phyloP scores from a whole-genome alignment of 2,888 invertebrate genomes.

The Automeris io region DNA sequence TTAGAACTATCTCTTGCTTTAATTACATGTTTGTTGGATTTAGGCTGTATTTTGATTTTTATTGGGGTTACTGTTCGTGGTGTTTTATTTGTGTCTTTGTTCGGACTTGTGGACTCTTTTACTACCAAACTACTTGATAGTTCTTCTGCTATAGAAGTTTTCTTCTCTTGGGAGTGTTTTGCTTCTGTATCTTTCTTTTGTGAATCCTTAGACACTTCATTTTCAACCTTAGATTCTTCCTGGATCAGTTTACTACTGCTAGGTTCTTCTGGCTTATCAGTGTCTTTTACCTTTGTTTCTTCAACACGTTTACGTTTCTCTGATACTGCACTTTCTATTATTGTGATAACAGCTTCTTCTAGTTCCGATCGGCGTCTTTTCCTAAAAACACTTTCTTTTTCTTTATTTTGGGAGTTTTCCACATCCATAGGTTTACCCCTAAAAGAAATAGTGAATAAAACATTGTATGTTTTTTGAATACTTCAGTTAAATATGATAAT shows the following conservation, averaged over 20 bases:
- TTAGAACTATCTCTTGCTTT: slow-evolving; percentile 21
- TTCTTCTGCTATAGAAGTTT: too few species aligned
- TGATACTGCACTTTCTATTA: slow-evolving; percentile 29
- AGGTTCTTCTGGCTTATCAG: slow-evolving; percentile 16
- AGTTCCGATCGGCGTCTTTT: slow-evolving; percentile 57
- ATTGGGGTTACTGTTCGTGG: slow-evolving; percentile 32
- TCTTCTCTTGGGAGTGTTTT: too few species aligned
- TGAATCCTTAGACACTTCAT: slow-evolving; percentile 10
- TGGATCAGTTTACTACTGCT: slow-evolving; percentile 19
- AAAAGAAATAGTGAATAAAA: slow-evolving; percentile 12
- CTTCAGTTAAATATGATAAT: too few species aligned
- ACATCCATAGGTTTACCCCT: slow-evolving; percentile 36
- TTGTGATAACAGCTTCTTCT: slow-evolving; percentile 46
- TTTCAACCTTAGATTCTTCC: slow-evolving; percentile 9
- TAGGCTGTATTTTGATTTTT: slow-evolving; percentile 33
- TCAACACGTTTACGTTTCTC: slow-evolving; percentile 38
- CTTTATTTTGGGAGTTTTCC: slow-evolving; percentile 16
- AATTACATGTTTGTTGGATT: slow-evolving; percentile 24
- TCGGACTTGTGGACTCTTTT: slow-evolving; percentile 20
- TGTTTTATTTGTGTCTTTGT: slow-evolving; percentile 7
- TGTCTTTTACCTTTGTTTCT: slow-evolving; percentile 18
- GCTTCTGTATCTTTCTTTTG: slow-evolving; percentile 1
- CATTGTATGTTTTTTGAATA: too few species aligned
- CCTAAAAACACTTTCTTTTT: slow-evolving; percentile 27
- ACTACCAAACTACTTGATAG: slow-evolving; percentile 19